These are phyloP conservation scores for Ypsolopha scabrella DNA, from an alignment of 2,888 invertebrate species.

Conservation along the genomic window DNA sequence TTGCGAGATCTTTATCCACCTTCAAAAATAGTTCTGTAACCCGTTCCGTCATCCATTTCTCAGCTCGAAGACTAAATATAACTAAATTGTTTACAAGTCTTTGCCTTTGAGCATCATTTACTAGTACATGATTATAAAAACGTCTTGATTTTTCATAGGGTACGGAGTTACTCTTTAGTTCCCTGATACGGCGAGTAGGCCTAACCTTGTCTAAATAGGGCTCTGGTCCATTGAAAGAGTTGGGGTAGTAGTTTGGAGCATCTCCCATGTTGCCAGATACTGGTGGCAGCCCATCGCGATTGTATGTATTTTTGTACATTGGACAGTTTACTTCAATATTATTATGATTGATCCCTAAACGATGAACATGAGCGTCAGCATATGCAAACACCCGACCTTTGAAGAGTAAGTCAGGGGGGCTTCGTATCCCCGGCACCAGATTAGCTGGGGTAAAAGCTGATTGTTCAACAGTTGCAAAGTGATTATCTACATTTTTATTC, in stretches of 20 bases:
- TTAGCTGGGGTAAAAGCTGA: conserved; percentile 37
- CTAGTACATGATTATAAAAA: conserved; percentile 67
- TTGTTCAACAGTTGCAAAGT: conserved; percentile 31
- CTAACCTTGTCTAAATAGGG: not conserved
- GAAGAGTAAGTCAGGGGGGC: conserved; percentile 35
- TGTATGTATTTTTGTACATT: conserved; percentile 16
- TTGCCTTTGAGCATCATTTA: not conserved
- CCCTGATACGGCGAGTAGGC: not conserved
- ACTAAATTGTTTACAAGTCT: not conserved
- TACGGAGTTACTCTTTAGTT: not conserved
- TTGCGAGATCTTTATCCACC: not conserved
- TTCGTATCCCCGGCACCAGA: conserved; percentile 48
- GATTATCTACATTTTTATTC: conserved; percentile 31
- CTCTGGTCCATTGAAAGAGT: not conserved
- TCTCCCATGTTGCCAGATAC: not conserved
- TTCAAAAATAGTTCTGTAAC: not conserved
- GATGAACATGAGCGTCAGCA: conserved; percentile 33
- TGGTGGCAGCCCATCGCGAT: conserved; percentile 1
- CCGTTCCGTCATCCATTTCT: not conserved
- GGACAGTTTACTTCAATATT: conserved; percentile 39
- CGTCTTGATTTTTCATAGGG: not conserved
- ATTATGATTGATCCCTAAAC: conserved; percentile 37
- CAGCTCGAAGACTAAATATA: not conserved
- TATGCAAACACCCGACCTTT: conserved; percentile 33
- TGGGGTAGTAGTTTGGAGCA: not conserved